Evolutionary conservation across 92 coral and sea anemone species (phyloP).

Genomic region (Palythoa heliodiscus): DNA sequence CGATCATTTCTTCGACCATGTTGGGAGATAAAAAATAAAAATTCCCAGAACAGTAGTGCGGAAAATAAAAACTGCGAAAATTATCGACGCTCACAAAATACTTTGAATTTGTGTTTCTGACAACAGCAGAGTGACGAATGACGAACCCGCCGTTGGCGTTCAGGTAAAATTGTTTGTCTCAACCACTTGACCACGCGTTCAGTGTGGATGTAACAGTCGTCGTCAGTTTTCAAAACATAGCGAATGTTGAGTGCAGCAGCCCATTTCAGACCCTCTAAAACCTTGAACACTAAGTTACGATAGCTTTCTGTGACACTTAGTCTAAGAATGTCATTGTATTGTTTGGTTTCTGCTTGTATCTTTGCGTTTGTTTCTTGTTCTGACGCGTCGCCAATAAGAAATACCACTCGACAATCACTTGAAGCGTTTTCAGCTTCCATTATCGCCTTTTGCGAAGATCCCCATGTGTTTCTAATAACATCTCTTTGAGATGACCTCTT

Average conservation of each 20-base stretch:
- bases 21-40: neutral
- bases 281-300: neutral
- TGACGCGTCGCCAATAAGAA: neutral
- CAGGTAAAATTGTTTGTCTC: neutral
- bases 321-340: neutral
- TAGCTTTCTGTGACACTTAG: no score
- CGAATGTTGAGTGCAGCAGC: neutral
- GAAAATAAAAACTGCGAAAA: neutral
- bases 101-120: neutral
- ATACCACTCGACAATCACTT: neutral
- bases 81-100: neutral
- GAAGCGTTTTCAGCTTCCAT: neutral
- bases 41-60: neutral
- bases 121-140: neutral
- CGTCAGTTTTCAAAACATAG: neutral
- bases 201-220: neutral
- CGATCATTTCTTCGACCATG: no score
- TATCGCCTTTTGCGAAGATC: neutral
- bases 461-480: neutral
- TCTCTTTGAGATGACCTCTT: neutral
- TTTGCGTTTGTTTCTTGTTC: neutral
- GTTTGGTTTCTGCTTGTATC: neutral
- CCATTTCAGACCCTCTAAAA: neutral
- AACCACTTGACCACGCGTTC: neutral
- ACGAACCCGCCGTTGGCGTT: neutral